Percentiles rank a stretch among this genome's conserved stretches.
These are phyloP conservation scores for Phymorhynchus buccinoides DNA, from an alignment of 1,140 invertebrate genomes.

Conservation along the genomic window DNA sequence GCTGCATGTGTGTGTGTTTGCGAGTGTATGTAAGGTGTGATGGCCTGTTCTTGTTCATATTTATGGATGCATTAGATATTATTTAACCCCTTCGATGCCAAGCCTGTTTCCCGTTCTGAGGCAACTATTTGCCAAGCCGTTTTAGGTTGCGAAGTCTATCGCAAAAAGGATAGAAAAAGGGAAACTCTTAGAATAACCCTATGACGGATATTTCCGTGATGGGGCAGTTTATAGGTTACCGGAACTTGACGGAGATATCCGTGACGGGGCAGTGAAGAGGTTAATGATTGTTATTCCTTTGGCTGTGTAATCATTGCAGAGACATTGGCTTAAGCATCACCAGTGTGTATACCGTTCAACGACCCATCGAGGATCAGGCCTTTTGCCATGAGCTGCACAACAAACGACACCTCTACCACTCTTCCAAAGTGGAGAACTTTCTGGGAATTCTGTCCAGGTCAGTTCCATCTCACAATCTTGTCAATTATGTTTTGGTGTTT, in stretches of 20 bases:
- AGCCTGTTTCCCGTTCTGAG: too few relatives aligned
- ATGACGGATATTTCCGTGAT: too few relatives aligned
- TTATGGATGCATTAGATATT: background rate
- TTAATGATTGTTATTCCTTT: background rate
- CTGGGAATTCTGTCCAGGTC: constrained; percentile 72
- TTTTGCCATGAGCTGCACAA: constrained; percentile 56
- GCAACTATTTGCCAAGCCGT: too few relatives aligned
- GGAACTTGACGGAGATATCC: too few relatives aligned
- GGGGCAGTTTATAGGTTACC: too few relatives aligned
- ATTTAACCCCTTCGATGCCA: too few relatives aligned
- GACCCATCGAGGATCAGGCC: constrained; percentile 60
- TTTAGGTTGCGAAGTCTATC: too few relatives aligned
- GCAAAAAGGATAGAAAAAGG: too few relatives aligned
- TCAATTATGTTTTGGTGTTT: too few relatives aligned
- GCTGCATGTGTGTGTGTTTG: background rate
- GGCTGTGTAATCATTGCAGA: constrained; percentile 44
- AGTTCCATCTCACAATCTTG: background rate
- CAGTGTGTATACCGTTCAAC: constrained; percentile 60
- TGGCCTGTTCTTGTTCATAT: background rate
- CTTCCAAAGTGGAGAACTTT: constrained; percentile 66
- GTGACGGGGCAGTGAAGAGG: too few relatives aligned
- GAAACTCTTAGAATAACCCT: too few relatives aligned
- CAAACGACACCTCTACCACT: constrained; percentile 64
- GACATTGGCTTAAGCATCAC: constrained; percentile 49
- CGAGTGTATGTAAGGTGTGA: background rate